phyloP scores from a whole-genome alignment of 2,888 invertebrate genomes.

The Leptinotarsa haldemani region DNA sequence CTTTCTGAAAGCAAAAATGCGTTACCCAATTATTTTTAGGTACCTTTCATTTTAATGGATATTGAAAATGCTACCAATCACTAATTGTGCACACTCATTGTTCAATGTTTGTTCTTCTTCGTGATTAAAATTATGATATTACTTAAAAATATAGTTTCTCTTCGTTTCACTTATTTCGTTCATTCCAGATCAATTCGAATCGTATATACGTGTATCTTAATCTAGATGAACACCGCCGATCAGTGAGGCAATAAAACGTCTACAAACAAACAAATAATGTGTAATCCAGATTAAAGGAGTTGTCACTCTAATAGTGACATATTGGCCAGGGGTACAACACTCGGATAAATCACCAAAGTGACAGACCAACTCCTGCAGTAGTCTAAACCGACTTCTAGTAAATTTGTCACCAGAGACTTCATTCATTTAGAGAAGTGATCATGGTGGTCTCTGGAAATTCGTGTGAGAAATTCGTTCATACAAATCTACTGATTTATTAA shows the following conservation, averaged over 20 bases:
- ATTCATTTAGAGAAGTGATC: conserved; percentile 3
- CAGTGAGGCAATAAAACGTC: conserved; percentile 56
- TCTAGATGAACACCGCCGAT: conserved; percentile 47
- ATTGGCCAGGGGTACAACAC: conserved; percentile 49
- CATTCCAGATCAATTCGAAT: background rate
- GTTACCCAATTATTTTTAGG: too few relatives aligned
- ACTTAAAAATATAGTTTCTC: too few relatives aligned
- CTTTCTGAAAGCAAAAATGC: too few relatives aligned
- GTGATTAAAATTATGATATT: too few relatives aligned
- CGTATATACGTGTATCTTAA: conserved; percentile 33
- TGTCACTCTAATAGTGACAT: conserved; percentile 60
- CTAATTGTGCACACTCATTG: too few relatives aligned
- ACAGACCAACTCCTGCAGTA: conserved; percentile 37
- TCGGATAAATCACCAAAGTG: conserved; percentile 51
- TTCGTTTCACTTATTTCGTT: background rate
- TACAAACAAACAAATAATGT: conserved; percentile 59
- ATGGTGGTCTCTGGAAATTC: conserved; percentile 21
- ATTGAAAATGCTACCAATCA: too few relatives aligned
- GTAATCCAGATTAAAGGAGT: conserved; percentile 60
- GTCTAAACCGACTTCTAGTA: conserved; percentile 24
- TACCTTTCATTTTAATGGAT: too few relatives aligned
- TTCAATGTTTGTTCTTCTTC: too few relatives aligned
- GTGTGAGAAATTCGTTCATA: background rate
- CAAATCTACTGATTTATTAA: too few relatives aligned
- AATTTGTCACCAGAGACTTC: conserved; percentile 31